Percentiles rank a stretch among this genome's conserved stretches.
Evolutionary conservation across 2,888 invertebrate species (phyloP).

Genomic region (Itoplectis maculator): DNA sequence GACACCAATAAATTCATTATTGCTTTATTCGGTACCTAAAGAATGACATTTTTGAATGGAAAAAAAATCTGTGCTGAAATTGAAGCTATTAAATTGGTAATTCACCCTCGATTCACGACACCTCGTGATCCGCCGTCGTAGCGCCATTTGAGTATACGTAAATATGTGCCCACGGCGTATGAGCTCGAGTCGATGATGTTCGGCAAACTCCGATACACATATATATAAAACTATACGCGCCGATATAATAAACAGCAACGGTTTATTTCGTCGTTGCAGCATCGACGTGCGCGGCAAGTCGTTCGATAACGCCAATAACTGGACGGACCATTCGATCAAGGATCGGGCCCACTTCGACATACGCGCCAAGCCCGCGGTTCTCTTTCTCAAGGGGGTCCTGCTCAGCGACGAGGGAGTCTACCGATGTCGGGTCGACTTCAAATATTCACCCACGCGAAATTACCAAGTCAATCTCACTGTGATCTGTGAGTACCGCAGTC

Average conservation of each 20-base stretch:
- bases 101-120: too few relatives aligned
- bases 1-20: too few relatives aligned
- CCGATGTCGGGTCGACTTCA: constrained; percentile 86
- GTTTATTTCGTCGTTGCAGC: constrained; percentile 77
- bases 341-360: constrained; percentile 86
- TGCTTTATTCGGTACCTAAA: too few relatives aligned
- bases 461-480: constrained; percentile 86
- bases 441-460: constrained; percentile 86
- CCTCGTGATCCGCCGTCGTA: too few relatives aligned
- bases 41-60: too few relatives aligned
- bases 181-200: too few relatives aligned
- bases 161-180: too few relatives aligned
- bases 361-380: constrained; percentile 83
- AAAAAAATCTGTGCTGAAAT: too few relatives aligned
- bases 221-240: too few relatives aligned
- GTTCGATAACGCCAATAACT: constrained; percentile 85
- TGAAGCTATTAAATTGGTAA: too few relatives aligned
- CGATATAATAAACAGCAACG: constrained; percentile 22
- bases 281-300: constrained; percentile 86
- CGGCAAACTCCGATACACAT: too few relatives aligned
- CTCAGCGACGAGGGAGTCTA: constrained; percentile 84
- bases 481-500: constrained; percentile 84
- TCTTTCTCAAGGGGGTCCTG: constrained; percentile 85
- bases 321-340: constrained; percentile 85
- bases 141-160: too few relatives aligned